Conservation (phyloP, 2,113 vertebrate genomes). For the Gambusia holbrooki region DNA sequence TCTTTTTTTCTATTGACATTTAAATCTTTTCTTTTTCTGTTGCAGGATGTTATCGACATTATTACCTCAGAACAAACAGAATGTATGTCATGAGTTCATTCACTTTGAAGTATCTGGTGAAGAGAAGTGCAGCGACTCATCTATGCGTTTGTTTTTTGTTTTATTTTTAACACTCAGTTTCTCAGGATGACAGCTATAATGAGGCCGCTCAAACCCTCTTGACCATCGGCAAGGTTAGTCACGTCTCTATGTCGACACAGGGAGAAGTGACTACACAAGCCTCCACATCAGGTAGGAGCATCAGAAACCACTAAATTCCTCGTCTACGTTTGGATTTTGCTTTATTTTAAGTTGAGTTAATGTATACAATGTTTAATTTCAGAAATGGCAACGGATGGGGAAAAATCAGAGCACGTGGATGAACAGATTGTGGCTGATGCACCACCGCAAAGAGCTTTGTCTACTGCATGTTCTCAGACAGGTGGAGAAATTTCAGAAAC, state of each 20-base stretch:
- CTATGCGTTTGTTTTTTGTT: neutral
- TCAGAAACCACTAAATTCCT: neutral
- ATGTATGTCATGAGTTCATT: slow-evolving; percentile 79
- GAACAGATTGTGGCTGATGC: slow-evolving; percentile 15
- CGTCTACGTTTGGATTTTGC: neutral
- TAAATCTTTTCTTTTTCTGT: slow-evolving; percentile 33
- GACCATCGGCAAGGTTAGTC: slow-evolving; percentile 84
- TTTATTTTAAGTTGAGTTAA: neutral
- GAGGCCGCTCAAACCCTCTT: slow-evolving; percentile 92
- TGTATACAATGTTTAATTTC: slow-evolving; percentile 10
- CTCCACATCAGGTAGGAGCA: slow-evolving; percentile 36
- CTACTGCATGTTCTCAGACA: neutral
- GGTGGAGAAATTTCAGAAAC: slow-evolving; percentile 8
- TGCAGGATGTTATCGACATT: slow-evolving; percentile 81
- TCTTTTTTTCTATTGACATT: neutral
- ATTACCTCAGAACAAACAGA: slow-evolving; percentile 78
- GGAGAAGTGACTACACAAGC: slow-evolving; percentile 16
- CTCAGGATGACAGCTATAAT: slow-evolving; percentile 83
- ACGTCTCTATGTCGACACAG: slow-evolving; percentile 45
- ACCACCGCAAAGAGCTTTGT: slow-evolving; percentile 14
- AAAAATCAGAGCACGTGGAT: slow-evolving; percentile 34
- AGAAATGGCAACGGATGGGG: slow-evolving; percentile 34
- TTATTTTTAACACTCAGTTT: slow-evolving; percentile 63
- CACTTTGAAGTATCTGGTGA: neutral
- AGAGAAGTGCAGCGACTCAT: neutral